These are phyloP conservation scores for Rynchops niger DNA, from an alignment of 2,113 vertebrate species.

Conservation along the genomic window DNA sequence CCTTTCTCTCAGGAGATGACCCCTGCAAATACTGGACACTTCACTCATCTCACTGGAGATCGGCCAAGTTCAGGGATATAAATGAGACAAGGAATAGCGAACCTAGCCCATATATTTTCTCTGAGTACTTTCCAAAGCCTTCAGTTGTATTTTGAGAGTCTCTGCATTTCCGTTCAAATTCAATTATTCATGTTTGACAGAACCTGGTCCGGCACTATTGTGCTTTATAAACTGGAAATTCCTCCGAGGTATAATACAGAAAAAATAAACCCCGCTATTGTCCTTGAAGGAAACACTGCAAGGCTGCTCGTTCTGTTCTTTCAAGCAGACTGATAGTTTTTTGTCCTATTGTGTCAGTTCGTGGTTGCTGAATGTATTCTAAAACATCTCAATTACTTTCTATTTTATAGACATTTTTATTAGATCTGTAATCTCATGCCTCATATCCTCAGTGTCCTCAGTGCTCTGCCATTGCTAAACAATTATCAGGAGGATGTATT, in stretches of 20 bases:
- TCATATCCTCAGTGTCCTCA: slow-evolving; percentile 33
- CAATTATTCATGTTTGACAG: slow-evolving; percentile 28
- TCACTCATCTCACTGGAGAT: neutral
- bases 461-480: neutral
- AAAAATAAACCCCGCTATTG: neutral
- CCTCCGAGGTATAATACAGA: slow-evolving; percentile 9
- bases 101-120: neutral
- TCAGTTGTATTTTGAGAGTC: neutral
- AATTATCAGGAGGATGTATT: slow-evolving; percentile 27
- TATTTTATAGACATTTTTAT: slow-evolving; percentile 53
- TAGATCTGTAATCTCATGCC: slow-evolving; percentile 46
- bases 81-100: neutral
- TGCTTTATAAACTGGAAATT: slow-evolving; percentile 28
- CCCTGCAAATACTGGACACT: neutral
- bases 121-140: neutral
- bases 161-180: slow-evolving; percentile 21
- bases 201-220: neutral
- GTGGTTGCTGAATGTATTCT: slow-evolving; percentile 6
- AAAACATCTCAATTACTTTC: slow-evolving; percentile 56
- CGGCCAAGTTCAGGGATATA: neutral
- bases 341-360: neutral
- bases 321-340: slow-evolving; percentile 18
- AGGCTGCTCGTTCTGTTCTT: slow-evolving; percentile 7
- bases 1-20: neutral
- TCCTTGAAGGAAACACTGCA: slow-evolving; percentile 25